Percentiles rank a stretch among this genome's conserved stretches.
These are phyloP conservation scores for Penaeus chinensis DNA, from an alignment of 1,140 invertebrate genomes.

Conservation along the genomic window DNA sequence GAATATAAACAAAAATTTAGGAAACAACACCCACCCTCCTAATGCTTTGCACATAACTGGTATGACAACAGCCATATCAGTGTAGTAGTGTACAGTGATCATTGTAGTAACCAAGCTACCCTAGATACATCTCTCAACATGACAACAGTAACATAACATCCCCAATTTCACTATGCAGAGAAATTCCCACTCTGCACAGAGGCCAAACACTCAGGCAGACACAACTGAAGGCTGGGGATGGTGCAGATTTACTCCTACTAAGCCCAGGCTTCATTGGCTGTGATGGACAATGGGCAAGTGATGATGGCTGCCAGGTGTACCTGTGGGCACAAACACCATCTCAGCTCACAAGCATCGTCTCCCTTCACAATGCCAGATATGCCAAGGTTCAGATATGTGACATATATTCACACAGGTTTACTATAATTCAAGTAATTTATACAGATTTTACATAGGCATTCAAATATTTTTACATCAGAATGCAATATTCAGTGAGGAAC, in stretches of 20 bases:
- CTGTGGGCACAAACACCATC: slow-evolving; percentile 47
- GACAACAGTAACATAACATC: slow-evolving; percentile 28
- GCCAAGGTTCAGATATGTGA: slow-evolving; percentile 42
- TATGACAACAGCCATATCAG: too few species aligned
- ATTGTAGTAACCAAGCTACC: slow-evolving; percentile 22
- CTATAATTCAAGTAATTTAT: slow-evolving; percentile 31
- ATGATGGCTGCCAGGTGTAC: slow-evolving; percentile 44
- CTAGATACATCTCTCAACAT: slow-evolving; percentile 33
- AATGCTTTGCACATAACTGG: too few species aligned
- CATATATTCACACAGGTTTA: slow-evolving; percentile 11
- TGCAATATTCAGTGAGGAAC: slow-evolving; percentile 46
- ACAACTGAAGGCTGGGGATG: slow-evolving; percentile 47
- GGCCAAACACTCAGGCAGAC: slow-evolving; percentile 47
- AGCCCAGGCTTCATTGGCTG: slow-evolving; percentile 48
- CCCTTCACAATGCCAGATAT: slow-evolving; percentile 41
- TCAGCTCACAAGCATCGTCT: slow-evolving; percentile 41
- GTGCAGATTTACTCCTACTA: slow-evolving; percentile 42
- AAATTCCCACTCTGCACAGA: slow-evolving; percentile 20
- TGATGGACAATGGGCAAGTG: slow-evolving; percentile 47
- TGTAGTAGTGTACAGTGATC: neutral
- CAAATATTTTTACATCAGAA: slow-evolving; percentile 34
- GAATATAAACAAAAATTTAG: slow-evolving; percentile 39
- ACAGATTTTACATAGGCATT: slow-evolving; percentile 41
- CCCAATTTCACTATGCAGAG: slow-evolving; percentile 4
- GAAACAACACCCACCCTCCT: neutral